Conservation (phyloP, 2,888 invertebrate species). For the Ophion costatus region DNA sequence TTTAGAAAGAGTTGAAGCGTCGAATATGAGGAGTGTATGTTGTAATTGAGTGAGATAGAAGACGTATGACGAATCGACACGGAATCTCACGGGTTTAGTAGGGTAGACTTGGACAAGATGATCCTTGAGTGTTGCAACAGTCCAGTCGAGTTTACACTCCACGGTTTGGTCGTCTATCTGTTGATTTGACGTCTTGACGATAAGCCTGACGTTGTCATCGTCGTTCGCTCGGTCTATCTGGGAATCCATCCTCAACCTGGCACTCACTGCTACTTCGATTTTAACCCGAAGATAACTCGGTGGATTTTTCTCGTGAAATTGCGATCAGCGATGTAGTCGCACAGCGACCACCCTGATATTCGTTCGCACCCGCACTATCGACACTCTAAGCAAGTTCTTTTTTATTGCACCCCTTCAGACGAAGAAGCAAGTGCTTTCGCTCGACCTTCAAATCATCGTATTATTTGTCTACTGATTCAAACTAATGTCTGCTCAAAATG, state of each 20-base stretch:
- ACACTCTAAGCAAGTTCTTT: too few relatives aligned
- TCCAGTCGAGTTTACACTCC: conserved; percentile 94
- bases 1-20: not conserved
- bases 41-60: not conserved
- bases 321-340: too few relatives aligned
- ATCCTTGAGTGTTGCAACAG: conserved; percentile 93
- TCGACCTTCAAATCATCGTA: too few relatives aligned
- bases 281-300: not conserved
- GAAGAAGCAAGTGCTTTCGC: too few relatives aligned
- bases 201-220: conserved; percentile 87
- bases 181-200: conserved; percentile 95
- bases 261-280: conserved; percentile 10
- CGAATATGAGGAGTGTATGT: not conserved
- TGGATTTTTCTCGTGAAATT: not conserved
- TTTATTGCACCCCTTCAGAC: too few relatives aligned
- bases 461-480: too few relatives aligned
- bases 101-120: conserved; percentile 95
- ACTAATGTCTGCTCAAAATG: too few relatives aligned
- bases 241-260: conserved; percentile 36
- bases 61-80: not conserved
- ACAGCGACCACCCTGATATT: too few relatives aligned
- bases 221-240: conserved; percentile 11
- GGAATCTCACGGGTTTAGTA: conserved; percentile 94
- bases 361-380: too few relatives aligned
- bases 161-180: conserved; percentile 96